These are phyloP conservation scores for Theropithecus gelada DNA, from an alignment of 2,113 vertebrate species.

Conservation along the genomic window DNA sequence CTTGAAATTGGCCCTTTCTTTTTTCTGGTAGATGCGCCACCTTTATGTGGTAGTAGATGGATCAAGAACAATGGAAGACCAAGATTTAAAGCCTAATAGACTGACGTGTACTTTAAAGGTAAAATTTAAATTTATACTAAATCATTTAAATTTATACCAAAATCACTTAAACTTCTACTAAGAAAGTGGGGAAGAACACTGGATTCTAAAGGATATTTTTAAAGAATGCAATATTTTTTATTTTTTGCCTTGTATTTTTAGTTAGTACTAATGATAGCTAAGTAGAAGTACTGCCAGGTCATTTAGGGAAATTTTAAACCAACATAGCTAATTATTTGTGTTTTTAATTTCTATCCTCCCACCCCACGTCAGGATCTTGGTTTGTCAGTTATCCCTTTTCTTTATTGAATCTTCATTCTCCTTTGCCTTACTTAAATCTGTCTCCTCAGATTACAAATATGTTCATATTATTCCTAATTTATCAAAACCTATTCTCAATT, in stretches of 20 bases:
- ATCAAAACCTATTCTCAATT: neutral
- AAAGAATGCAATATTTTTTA: neutral
- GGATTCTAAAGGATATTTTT: neutral
- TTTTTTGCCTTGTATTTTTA: neutral
- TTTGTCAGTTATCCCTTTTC: constrained; percentile 20
- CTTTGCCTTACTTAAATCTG: neutral
- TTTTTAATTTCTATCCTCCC: neutral
- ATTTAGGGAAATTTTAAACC: neutral
- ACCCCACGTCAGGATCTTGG: neutral
- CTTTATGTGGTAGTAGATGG: constrained; percentile 94
- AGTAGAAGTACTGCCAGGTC: neutral
- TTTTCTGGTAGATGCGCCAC: constrained; percentile 93
- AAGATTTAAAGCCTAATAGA: constrained; percentile 96
- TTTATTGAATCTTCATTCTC: neutral
- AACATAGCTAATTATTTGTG: neutral
- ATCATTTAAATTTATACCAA: constrained; percentile 19
- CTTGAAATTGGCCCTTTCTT: neutral
- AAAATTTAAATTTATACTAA: neutral
- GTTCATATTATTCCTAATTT: neutral
- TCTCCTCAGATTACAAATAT: neutral
- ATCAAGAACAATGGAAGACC: constrained; percentile 98
- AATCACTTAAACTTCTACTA: neutral
- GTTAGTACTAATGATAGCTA: neutral
- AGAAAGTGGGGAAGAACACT: neutral
- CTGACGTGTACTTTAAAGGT: constrained; percentile 95